Conservation (phyloP, 2,888 invertebrate genomes). For the Ophion costatus region DNA sequence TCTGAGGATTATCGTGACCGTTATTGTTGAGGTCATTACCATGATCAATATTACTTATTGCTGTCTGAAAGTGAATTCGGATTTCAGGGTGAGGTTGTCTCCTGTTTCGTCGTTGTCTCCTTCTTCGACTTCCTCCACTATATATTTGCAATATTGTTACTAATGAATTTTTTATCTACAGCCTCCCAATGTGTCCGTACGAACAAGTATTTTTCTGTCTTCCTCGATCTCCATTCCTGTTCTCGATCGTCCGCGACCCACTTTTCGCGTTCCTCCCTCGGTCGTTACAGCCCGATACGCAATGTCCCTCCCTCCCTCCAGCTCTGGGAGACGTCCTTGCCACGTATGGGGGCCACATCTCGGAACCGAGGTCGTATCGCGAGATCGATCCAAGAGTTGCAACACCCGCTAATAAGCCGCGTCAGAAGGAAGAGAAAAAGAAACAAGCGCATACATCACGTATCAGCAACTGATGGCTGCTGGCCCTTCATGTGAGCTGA, state of each 20-base stretch:
- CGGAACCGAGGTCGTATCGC: slow-evolving; percentile 49
- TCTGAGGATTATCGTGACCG: too few species aligned
- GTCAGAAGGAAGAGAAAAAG: neutral
- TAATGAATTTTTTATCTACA: neutral
- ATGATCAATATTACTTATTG: too few species aligned
- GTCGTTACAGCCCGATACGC: slow-evolving; percentile 9
- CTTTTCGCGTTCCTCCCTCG: slow-evolving; percentile 45
- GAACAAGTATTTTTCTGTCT: slow-evolving; percentile 18
- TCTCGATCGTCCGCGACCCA: slow-evolving; percentile 57
- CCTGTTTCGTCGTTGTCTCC: too few species aligned
- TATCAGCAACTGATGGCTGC: neutral
- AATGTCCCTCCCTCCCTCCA: slow-evolving; percentile 22
- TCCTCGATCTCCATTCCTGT: slow-evolving; percentile 40
- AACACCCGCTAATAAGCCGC: slow-evolving; percentile 49
- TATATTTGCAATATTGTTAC: neutral
- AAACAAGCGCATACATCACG: neutral
- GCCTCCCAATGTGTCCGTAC: neutral
- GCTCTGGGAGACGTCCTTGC: slow-evolving; percentile 48
- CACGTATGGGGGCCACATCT: slow-evolving; percentile 27
- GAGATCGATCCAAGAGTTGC: slow-evolving; percentile 29
- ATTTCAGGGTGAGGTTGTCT: too few species aligned
- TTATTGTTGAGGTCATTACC: too few species aligned
- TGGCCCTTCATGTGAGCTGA: neutral
- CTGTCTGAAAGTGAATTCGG: too few species aligned
- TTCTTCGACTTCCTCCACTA: too few species aligned